Base-by-base conservation (phyloP, 2,113 vertebrate genomes). In the Campylomormyrus tamandua region DNA sequence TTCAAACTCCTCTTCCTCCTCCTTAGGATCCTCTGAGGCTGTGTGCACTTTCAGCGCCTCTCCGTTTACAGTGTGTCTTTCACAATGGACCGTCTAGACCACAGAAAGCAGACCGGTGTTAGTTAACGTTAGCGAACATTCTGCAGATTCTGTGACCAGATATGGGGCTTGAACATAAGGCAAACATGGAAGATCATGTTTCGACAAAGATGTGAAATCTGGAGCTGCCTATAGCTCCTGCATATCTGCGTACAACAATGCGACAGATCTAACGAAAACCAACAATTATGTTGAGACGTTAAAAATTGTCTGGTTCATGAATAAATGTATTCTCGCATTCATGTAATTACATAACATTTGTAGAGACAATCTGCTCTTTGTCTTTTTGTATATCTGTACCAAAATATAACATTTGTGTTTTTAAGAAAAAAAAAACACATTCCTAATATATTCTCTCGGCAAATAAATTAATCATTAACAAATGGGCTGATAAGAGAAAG, bases 11-110 rank as follows among this genome's bases (percentile, higher is more conserved):
- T 88, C 88, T 84, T 89, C 83, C 74, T 53, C 90, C 91, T 89
- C 88, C 31, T 85, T 77, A 46, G 77, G 74, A 93, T 89, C 89
- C 91, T 90, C 92, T 13, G 56, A 21, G 21, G 90, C 93, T 93
- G 90, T 93, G 92, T 92, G 93, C 92, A 90, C 90, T 48, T 89
- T 87, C 92, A 90, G 90, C 90, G 87, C 83, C 91, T 92, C 80
- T 31, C 66, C 91, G 91, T 92, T 89, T 91, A 89, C 94, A 91
- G 91, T 93, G 91, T 95, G 93, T 94, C 93, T 93, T 94, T 93
- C 88, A 92, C 89, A 92, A 91, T 90, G 91, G 91, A 93, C 92
- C 92, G 92, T 90, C 92, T 94, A 93, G 92, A 93, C 93, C 90
- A 89, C 90, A 92, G 90, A 91, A 46, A 91, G 89, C 90, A 91